These are phyloP conservation scores for Erebia epiphron DNA, from an alignment of 2,888 invertebrate species.

Conservation along the genomic window DNA sequence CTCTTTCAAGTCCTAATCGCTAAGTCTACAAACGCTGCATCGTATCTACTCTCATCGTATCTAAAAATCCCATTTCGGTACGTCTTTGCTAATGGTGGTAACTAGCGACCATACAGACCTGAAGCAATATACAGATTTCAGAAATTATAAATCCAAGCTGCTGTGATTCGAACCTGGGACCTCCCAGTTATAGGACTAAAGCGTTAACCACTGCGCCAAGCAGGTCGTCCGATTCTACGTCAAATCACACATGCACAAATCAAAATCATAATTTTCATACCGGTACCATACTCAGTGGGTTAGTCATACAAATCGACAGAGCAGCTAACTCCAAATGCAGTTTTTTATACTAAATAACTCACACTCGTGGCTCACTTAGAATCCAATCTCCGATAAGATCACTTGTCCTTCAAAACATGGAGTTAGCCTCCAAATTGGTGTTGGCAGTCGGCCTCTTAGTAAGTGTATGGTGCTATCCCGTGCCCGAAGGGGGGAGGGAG, in stretches of 20 bases:
- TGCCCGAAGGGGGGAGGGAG: conserved; percentile 3
- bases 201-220: too few species aligned
- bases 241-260: not conserved
- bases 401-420: conserved; percentile 38
- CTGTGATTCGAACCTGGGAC: too few species aligned
- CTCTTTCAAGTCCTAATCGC: too few species aligned
- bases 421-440: conserved; percentile 14
- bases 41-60: too few species aligned
- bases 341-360: not conserved
- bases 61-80: too few species aligned
- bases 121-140: too few species aligned
- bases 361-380: conserved; percentile 21
- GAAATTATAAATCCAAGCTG: too few species aligned
- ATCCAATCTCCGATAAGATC: conserved; percentile 26
- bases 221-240: not conserved
- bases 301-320: not conserved
- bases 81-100: too few species aligned
- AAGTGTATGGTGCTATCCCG: conserved; percentile 5
- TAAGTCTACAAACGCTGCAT: too few species aligned
- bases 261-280: not conserved
- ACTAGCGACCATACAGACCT: too few species aligned
- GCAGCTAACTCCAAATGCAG: not conserved
- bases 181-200: too few species aligned
- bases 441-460: conserved; percentile 23
- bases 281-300: not conserved